Evolutionary conservation across 2,113 vertebrate genomes (phyloP), one percentile per base, ranked within the genome.

Genomic region (Chrysemys picta): DNA sequence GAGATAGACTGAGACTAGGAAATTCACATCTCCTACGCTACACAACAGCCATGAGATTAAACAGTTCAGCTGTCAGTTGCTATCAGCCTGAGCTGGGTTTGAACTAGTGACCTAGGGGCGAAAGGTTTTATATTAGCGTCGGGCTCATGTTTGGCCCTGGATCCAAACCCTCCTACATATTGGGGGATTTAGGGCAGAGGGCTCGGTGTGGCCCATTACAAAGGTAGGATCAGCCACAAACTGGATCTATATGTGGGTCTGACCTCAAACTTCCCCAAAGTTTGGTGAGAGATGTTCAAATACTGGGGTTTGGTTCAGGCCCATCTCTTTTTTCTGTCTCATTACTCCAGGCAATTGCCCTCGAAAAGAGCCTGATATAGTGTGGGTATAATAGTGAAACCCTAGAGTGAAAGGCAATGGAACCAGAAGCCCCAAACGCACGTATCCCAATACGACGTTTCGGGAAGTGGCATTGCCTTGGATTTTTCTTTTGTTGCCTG

Each of bases 281-380:
- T 84, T 92, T 85, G 5, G 62, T 82, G 11, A 3, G 11, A 2
- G 21, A 17, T 12, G 57, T 5, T 14, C 10, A 80, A 47, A 21
- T 42, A 6, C 0, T 3, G 89, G 2, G 1, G 53, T 69, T 54
- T 86, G 10, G 25, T 83, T 59, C 0, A 1, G 84, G 31, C 54
- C 57, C 16, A 13, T 42, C 52, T 89, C 29, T 38, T 89, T 24
- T 45, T 3, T 56, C 24, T 75, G 29, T 10, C 35, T 91, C 69
- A 45, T 10, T 53, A 54, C 24, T 10, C 27, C 75, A 89, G 22
- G 17, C 21, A 80, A 82, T 22, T 27, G 4, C 29, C 38, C 35
- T 94, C 62, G 53, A 85, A 86, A 88, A n/a, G 27, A 82, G 4
- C 57, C 42, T 69, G 78, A 45, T 50, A 27, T 52, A 54, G 45